Evolutionary conservation across 1,140 invertebrate genomes (phyloP), one percentile per base, ranked within the genome.

Genomic region (Ganaspis sp.): DNA sequence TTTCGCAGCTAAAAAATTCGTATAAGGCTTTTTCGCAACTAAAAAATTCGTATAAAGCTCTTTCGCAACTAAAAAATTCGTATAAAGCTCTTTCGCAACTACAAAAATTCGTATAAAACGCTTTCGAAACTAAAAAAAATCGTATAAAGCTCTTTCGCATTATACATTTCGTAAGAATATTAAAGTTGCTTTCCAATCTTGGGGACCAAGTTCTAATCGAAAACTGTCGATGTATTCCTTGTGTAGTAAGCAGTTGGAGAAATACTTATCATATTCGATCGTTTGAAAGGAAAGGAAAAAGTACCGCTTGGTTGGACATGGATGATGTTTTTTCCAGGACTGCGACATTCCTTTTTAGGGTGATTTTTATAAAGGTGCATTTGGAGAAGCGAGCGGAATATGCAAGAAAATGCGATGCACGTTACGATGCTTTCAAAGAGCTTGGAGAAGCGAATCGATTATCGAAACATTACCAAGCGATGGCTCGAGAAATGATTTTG

Each of bases 401-500:
- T 6, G 23, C 26, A 64, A 64, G 58, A 64, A 64, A 64, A 64
- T 64, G 58, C 58, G 26, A 26, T n/a, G 58, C 58, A 64, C 58
- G 58, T 34, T n/a, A n/a, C 26, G 58, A 64, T 64, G 58, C 58
- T 64, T 29, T 29, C 26, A 64, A 29, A 64, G 58, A 29, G 58
- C 23, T 64, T 64, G 12, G 58, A 64, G 29, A 64, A 64, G 58
- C 9, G 23, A 64, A 64, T 64, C 58, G 58, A 64, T 29, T 64
- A 64, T 64, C 58, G 58, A 64, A 64, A 29, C 23, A 29, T 64
- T 64, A 64, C 26, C 58, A 64, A 64, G 58, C 58, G 23, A 29
- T 64, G 23, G 58, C 58, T 34, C 23, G 23, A 64, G 58, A 64
- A 29, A 64, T 64, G 58, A 64, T 64, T 64, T 64, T 64, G 58